phyloP scores from a whole-genome alignment of 1,140 invertebrate genomes.

The Drosophila kepulauana region DNA sequence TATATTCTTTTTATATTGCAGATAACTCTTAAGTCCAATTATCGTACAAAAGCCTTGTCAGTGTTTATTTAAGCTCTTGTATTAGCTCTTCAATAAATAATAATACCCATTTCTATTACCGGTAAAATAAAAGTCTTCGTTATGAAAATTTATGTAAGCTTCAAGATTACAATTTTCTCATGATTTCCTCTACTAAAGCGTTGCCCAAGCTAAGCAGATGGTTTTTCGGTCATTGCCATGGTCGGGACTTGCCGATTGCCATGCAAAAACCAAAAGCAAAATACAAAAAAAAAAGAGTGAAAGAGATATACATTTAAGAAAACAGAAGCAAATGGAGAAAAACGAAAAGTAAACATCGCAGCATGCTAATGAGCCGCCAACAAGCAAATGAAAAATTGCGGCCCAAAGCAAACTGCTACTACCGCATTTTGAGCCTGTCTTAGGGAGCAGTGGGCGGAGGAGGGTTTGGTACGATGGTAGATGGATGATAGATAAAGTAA shows the following conservation, averaged over 20 bases:
- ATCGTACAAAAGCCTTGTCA: no score
- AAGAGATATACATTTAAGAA: slow-evolving; percentile 24
- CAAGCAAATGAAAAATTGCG: slow-evolving; percentile 30
- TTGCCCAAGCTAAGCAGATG: slow-evolving; percentile 47
- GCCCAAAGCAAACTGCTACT: slow-evolving; percentile 40
- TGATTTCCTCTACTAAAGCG: slow-evolving; percentile 38
- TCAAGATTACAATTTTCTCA: slow-evolving; percentile 27
- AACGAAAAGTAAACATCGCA: slow-evolving; percentile 56
- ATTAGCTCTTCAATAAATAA: no score
- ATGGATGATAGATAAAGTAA: neutral
- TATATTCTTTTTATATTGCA: no score
- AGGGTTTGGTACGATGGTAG: neutral
- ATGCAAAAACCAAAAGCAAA: slow-evolving; percentile 7
- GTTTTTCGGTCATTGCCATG: slow-evolving; percentile 79
- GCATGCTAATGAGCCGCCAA: slow-evolving; percentile 72
- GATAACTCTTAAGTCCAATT: no score
- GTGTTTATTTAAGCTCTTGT: no score
- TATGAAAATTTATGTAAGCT: slow-evolving; percentile 20
- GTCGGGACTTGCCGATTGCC: slow-evolving; percentile 42
- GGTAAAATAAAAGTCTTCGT: neutral
- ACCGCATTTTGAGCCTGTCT: slow-evolving; percentile 41
- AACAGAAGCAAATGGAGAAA: slow-evolving; percentile 32
- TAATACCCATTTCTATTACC: neutral
- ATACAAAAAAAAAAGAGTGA: slow-evolving; percentile 25
- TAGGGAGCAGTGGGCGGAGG: neutral